Percentiles rank a stretch among this genome's conserved stretches.
These are phyloP conservation scores for Conus ventricosus DNA, from an alignment of 1,140 invertebrate species.

Conservation along the genomic window DNA sequence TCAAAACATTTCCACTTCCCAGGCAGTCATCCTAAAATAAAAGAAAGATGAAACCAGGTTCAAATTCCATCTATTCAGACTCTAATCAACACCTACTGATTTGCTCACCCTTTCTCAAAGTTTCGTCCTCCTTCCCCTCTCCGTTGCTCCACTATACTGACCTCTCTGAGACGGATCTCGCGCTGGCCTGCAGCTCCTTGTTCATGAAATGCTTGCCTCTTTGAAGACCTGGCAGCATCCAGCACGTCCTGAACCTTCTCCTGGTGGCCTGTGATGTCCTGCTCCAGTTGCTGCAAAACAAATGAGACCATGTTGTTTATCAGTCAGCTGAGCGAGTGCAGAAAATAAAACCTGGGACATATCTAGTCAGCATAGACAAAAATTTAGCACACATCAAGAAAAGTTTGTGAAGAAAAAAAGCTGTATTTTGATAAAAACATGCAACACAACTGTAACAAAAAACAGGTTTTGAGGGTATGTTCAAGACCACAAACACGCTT, in stretches of 20 bases:
- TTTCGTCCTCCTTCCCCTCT: too few species aligned
- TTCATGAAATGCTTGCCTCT: constrained; percentile 96
- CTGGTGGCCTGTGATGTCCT: constrained; percentile 92
- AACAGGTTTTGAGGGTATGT: too few species aligned
- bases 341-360: too few species aligned
- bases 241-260: constrained; percentile 94
- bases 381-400: not conserved
- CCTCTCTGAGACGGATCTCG: constrained; percentile 76
- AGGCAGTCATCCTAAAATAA: too few species aligned
- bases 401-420: not conserved
- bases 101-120: too few species aligned
- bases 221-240: constrained; percentile 93
- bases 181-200: constrained; percentile 92
- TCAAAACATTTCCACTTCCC: too few species aligned
- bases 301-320: not conserved
- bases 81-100: too few species aligned
- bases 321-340: not conserved
- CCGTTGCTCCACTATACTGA: constrained; percentile 65
- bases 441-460: too few species aligned
- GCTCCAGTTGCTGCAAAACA: constrained; percentile 84
- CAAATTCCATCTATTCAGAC: too few species aligned
- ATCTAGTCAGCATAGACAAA: too few species aligned
- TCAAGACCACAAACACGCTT: too few species aligned
- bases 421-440: not conserved
- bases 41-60: too few species aligned